Base-by-base conservation (phyloP, 2,113 vertebrate species). In the Oreochromis spilurus region DNA sequence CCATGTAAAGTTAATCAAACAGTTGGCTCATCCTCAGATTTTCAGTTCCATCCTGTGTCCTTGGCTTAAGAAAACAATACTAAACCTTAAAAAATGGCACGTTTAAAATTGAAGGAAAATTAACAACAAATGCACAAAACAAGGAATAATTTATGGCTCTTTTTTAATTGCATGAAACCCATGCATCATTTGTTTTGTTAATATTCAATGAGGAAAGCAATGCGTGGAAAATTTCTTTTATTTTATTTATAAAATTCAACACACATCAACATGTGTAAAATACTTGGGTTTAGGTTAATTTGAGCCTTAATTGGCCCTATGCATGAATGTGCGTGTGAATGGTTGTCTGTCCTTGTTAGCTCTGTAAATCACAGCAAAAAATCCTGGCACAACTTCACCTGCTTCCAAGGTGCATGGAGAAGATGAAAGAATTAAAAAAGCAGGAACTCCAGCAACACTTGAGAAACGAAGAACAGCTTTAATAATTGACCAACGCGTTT, bases 171-270 rank as follows among this genome's bases (percentile, higher is more conserved):
- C 43, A 19, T 75, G 9, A 75, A 75, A 75, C 24, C 43, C 1
- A 8, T 75, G 43, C 4, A 48, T 48, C 43, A 48, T 48, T 29
- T 75, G 2, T 29, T 75, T 29, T 45, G 13, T 48, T 75, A 48
- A 48, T 29, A 75, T 48, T 48, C 40, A 75, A 10, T 48, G 40
- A 43, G 21, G 0, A 72, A 72, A 16, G 21, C 24, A 75, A 29
- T 45, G 7, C 5, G 7, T 10, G 24, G 40, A 48, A 75, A 75
- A 11, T 6, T 17, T 6, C 0, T 26, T 17, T 72, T 72, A 1
- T 48, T 48, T 29, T 29, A 0, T 31, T 50, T 77, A 19, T 77
- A 77, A 50, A 77, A 31, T 77, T 50, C 2, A 77, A 50, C 43
- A 45, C 21, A 50, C 14, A 48, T 8, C 45, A 77, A n/a, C 60